Evolutionary conservation across 2,888 invertebrate genomes (phyloP), one percentile per base, ranked within the genome.

Genomic region (Hypena proboscidalis): DNA sequence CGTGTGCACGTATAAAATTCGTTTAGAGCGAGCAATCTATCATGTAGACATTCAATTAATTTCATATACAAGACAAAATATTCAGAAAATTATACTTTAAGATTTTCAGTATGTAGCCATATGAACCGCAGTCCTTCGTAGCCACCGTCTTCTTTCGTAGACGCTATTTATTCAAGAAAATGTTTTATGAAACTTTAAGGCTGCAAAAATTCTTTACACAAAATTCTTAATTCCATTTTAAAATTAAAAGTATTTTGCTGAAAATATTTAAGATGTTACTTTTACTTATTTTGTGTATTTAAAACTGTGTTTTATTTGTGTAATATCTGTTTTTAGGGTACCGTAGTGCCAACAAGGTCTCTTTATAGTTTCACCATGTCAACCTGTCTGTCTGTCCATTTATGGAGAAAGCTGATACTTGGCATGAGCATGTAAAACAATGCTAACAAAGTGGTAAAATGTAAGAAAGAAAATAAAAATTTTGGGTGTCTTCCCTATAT

Each of bases 101-200:
- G 4, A 29, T n/a, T 33, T 26, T 33, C 25, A 6, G 2, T 6
- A 27, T 10, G 17, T 8, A 9, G 22, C 14, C 14, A 20, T 8
- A 21, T 14, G 32, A 14, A 13, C 3, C 30, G 23, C 27, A 29
- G 41, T 32, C 11, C 14, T 30, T 38, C 44, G 37, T 47, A 42
- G 35, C 14, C 21, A 7, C 15, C 29, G 44, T 55, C 38, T 26
- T n/a, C 1, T 21, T 32, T 14, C 38, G 46, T 46, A 46, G 38
- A 34, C 4, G 31, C 30, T 22, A 54, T 54, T 58, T 44, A 39
- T 41, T 29, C 33, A 32, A 36, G 31, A 42, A 27, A 37, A 39
- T 49, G 9, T 37, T 42, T 39, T 37, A 40, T 40, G 15, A 44
- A 47, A 54, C 13, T 43, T 45, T 19, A 7, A 41, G 14, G 11